Conservation (phyloP, 2,797 vertebrate genomes). For the Myiothlypis coronata region DNA sequence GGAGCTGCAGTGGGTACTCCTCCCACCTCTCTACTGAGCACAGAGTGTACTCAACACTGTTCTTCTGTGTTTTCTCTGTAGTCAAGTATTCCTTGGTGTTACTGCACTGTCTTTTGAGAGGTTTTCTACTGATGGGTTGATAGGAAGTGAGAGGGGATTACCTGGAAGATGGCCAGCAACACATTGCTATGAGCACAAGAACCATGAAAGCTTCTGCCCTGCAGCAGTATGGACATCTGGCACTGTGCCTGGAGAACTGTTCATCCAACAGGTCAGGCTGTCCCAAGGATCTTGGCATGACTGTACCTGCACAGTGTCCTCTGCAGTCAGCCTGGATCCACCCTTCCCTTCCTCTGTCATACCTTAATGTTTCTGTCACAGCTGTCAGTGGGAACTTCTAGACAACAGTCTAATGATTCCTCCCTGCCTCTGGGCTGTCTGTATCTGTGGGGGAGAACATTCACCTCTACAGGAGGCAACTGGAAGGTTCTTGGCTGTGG, state of each 20-base stretch:
- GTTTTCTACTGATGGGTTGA: background rate
- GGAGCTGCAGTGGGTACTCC: background rate
- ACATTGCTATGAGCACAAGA: background rate
- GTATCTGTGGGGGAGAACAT: background rate
- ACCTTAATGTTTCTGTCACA: background rate
- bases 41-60: background rate
- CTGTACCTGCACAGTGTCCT: accelerated
- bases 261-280: background rate
- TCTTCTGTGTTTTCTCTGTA: background rate
- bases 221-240: background rate
- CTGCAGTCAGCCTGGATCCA: background rate
- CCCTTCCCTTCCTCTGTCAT: background rate
- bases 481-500: background rate
- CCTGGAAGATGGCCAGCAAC: background rate
- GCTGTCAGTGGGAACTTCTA: background rate
- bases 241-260: background rate
- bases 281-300: background rate
- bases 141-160: background rate
- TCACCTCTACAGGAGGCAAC: background rate
- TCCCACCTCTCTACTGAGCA: background rate
- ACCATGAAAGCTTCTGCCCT: background rate
- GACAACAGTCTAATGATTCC: background rate
- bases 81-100: background rate
- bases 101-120: background rate
- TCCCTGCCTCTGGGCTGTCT: background rate